phyloP scores from a whole-genome alignment of 2,888 invertebrate genomes.

The Auanema freiburgensis region DNA sequence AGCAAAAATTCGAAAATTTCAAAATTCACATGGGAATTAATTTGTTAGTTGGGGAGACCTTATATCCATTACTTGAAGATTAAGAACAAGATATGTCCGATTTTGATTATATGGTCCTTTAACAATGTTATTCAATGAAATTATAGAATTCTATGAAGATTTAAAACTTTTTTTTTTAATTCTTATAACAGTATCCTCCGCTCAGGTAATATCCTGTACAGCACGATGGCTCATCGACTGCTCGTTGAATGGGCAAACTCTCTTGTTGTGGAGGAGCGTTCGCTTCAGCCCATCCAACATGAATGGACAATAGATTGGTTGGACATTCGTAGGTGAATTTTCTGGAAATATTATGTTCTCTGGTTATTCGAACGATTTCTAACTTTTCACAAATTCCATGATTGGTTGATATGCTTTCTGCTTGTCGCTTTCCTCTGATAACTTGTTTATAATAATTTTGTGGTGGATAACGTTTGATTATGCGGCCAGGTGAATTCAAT shows the following conservation, averaged over 20 bases:
- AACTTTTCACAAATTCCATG: constrained; percentile 32
- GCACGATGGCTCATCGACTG: constrained; percentile 35
- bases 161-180: constrained; percentile 11
- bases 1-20: too few species aligned
- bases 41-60: too few species aligned
- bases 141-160: not conserved
- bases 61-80: too few species aligned
- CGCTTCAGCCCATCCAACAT: constrained; percentile 49
- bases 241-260: constrained; percentile 21
- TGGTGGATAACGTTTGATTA: too few species aligned
- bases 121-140: too few species aligned
- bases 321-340: constrained; percentile 61
- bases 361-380: not conserved
- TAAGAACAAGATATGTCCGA: too few species aligned
- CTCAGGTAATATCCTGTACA: constrained; percentile 46
- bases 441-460: too few species aligned
- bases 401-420: constrained; percentile 9
- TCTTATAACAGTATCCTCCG: constrained; percentile 41
- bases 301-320: constrained; percentile 57
- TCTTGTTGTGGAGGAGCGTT: not conserved
- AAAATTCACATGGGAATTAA: too few species aligned
- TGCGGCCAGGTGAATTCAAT: too few species aligned
- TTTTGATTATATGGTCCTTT: too few species aligned
- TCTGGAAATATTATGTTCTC: constrained; percentile 26
- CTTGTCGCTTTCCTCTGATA: constrained; percentile 27